Conservation (phyloP, 2,888 invertebrate species). For the Leptinotarsa juncta region DNA sequence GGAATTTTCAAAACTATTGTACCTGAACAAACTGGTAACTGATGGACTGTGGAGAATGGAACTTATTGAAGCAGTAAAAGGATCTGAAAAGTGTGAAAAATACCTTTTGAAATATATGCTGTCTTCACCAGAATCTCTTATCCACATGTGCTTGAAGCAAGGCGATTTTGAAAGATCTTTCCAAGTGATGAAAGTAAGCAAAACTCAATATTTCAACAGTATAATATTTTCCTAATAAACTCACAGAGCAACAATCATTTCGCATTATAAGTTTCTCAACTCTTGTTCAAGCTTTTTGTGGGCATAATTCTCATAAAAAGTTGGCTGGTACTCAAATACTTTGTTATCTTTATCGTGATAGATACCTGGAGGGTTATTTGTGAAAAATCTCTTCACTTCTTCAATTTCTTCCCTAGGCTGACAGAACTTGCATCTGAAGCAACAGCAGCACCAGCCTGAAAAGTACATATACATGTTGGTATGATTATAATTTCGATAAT, state of each 20-base stretch:
- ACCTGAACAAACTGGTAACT: constrained; percentile 69
- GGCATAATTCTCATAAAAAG: constrained; percentile 69
- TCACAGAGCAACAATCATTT: background rate
- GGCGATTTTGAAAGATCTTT: constrained; percentile 80
- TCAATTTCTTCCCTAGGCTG: constrained; percentile 69
- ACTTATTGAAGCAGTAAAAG: constrained; percentile 72
- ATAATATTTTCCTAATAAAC: background rate
- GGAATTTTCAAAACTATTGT: constrained; percentile 55
- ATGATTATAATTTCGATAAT: background rate
- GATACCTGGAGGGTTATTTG: constrained; percentile 71
- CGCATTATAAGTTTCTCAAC: constrained; percentile 67
- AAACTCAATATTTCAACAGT: background rate
- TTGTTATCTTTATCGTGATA: constrained; percentile 61
- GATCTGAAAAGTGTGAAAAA: constrained; percentile 65
- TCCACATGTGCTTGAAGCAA: constrained; percentile 80
- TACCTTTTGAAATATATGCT: constrained; percentile 78
- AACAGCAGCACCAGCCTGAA: constrained; percentile 74
- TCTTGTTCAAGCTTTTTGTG: constrained; percentile 71
- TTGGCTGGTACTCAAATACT: constrained; percentile 68
- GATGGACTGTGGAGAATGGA: constrained; percentile 82
- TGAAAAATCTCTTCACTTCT: constrained; percentile 69
- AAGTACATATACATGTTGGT: constrained; percentile 19
- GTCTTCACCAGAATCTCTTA: constrained; percentile 79
- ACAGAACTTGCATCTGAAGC: constrained; percentile 70
- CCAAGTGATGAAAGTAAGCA: constrained; percentile 82